These are phyloP conservation scores for Rhabdophis nuchalis DNA, from an alignment of 2,797 vertebrate species.

Conservation along the genomic window DNA sequence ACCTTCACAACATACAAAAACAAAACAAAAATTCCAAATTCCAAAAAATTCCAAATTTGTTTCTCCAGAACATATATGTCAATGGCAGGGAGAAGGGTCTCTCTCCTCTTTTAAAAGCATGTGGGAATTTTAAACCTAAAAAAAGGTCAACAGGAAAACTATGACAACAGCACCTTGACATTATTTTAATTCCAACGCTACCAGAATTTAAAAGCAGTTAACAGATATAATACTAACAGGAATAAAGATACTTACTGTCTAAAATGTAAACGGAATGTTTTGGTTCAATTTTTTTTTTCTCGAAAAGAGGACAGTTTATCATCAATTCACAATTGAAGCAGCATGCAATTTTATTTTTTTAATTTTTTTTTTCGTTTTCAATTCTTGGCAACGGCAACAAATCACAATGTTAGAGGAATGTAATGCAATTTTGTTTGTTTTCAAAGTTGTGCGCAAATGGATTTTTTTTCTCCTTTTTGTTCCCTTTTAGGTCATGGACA, in stretches of 20 bases:
- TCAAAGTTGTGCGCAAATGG: slow-evolving; percentile 95
- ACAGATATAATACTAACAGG: slow-evolving; percentile 96
- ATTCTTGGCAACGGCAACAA: slow-evolving; percentile 99
- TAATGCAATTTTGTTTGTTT: slow-evolving; percentile 82
- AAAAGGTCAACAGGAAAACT: slow-evolving; percentile 95
- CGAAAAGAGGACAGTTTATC: slow-evolving; percentile 91
- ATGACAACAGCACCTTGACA: slow-evolving; percentile 99
- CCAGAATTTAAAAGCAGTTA: slow-evolving; percentile 99
- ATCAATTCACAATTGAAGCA: slow-evolving; percentile 99
- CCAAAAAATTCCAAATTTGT: slow-evolving; percentile 75
- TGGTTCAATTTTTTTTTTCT: slow-evolving; percentile 85
- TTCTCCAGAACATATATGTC: slow-evolving; percentile 86
- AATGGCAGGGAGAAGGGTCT: slow-evolving; percentile 73
- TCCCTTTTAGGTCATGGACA: slow-evolving; percentile 99
- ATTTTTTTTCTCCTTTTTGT: slow-evolving; percentile 73
- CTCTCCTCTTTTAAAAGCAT: slow-evolving; percentile 76
- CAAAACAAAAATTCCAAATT: slow-evolving; percentile 73
- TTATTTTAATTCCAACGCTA: slow-evolving; percentile 98
- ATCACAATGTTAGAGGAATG: slow-evolving; percentile 98
- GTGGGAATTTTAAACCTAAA: slow-evolving; percentile 80
- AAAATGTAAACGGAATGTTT: slow-evolving; percentile 98
- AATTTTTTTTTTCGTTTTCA: slow-evolving; percentile 77
- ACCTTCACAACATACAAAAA: slow-evolving; percentile 98
- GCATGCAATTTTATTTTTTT: slow-evolving; percentile 93
- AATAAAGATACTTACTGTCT: slow-evolving; percentile 93